Percentiles rank a stretch among this genome's conserved stretches.
Conservation (phyloP, 2,888 invertebrate genomes). For the Eupithecia subumbrata region DNA sequence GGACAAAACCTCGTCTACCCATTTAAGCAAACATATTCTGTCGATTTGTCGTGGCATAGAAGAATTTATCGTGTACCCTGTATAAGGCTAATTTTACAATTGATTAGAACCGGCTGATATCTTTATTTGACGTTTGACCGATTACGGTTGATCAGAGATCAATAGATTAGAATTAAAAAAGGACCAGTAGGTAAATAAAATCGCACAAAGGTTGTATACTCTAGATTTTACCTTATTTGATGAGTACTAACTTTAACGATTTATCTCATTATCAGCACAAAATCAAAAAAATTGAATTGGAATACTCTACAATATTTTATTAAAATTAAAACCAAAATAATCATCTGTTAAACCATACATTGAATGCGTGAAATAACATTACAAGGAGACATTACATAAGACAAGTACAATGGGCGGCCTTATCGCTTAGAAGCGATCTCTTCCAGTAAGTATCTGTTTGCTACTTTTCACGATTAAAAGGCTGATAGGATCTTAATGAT, state of each 20-base stretch:
- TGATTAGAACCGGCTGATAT: slow-evolving; percentile 38
- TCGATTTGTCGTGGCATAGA: slow-evolving; percentile 67
- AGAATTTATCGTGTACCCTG: slow-evolving; percentile 60
- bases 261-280: neutral
- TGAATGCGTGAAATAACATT: too few relatives aligned
- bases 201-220: neutral
- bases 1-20: slow-evolving; percentile 55
- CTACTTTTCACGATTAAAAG: too few relatives aligned
- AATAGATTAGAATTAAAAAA: slow-evolving; percentile 4
- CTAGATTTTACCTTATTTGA: neutral
- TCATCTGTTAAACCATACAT: too few relatives aligned
- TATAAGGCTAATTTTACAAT: slow-evolving; percentile 50
- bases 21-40: slow-evolving; percentile 57
- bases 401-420: too few relatives aligned
- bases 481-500: too few relatives aligned
- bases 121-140: slow-evolving; percentile 41
- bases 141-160: slow-evolving; percentile 20
- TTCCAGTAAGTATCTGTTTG: too few relatives aligned
- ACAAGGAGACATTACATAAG: too few relatives aligned
- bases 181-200: neutral
- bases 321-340: too few relatives aligned
- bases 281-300: neutral
- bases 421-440: too few relatives aligned
- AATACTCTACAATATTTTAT: neutral
- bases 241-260: neutral